phyloP scores from a whole-genome alignment of 37 sponge, comb jelly and placozoan species.

The Chondrilla cf. caribensis region DNA sequence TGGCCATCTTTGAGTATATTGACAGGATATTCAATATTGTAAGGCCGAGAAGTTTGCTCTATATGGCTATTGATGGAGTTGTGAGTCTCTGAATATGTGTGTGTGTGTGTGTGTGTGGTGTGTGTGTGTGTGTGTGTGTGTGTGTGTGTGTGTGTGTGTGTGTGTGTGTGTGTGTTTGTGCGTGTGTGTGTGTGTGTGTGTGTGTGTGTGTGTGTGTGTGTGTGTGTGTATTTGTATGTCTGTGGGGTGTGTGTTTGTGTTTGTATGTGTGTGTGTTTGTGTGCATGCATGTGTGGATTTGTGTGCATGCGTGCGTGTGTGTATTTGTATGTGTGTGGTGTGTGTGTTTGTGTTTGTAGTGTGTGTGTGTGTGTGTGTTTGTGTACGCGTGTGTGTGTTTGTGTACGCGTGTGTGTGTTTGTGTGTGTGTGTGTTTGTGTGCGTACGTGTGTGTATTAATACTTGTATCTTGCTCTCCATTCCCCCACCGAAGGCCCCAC shows the following conservation, averaged over 20 bases:
- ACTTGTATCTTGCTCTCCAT: too few relatives aligned
- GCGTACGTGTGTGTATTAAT: too few relatives aligned
- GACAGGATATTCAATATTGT: slow-evolving; percentile 97
- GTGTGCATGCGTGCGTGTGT: not conserved
- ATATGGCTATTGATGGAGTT: slow-evolving; percentile 99
- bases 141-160: slow-evolving; percentile 16
- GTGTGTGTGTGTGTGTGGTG: not conserved
- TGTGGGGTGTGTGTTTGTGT: too few relatives aligned
- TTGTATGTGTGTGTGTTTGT: too few relatives aligned
- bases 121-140: not conserved
- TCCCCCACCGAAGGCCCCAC: slow-evolving; percentile 66
- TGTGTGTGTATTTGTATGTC: too few relatives aligned
- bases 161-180: not conserved
- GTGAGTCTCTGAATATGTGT: too few relatives aligned
- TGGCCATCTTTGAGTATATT: slow-evolving; percentile 97
- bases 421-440: too few relatives aligned
- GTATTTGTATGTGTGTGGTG: slow-evolving; percentile 8
- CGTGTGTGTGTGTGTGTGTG: not conserved
- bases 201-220: not conserved
- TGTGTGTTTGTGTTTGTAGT: not conserved
- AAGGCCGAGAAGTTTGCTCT: slow-evolving; percentile 87
- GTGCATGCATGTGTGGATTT: not conserved
- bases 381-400: not conserved
- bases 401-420: too few relatives aligned
- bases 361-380: not conserved